A percentile compares a stretch with the other conserved stretches of the same genome.
Evolutionary conservation across 2,888 invertebrate genomes (phyloP).

Genomic region (Ariolimax columbianus): DNA sequence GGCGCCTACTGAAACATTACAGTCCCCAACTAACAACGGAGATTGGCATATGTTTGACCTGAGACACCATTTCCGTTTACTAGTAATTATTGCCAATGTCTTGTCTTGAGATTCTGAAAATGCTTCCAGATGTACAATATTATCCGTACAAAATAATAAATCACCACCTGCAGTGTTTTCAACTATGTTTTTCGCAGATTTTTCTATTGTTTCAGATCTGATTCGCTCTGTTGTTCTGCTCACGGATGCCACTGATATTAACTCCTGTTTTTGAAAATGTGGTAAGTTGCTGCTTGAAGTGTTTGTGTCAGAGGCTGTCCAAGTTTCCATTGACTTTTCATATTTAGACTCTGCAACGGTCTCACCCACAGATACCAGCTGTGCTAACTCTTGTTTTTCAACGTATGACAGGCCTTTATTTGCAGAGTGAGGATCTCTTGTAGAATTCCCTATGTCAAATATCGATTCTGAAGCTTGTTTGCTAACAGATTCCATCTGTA

Average conservation of each 20-base stretch:
- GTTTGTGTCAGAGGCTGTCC: no score
- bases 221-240: no score
- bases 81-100: not conserved
- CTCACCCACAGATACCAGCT: not conserved
- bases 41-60: conserved; percentile 26
- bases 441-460: no score
- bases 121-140: not conserved
- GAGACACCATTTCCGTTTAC: conserved; percentile 50
- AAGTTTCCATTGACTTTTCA: no score
- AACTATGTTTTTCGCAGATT: not conserved
- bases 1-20: not conserved
- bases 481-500: not conserved
- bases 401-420: not conserved
- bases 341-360: not conserved
- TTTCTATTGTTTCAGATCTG: not conserved
- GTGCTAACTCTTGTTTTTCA: not conserved
- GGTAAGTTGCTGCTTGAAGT: not conserved
- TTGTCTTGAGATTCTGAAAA: not conserved
- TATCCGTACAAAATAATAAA: not conserved
- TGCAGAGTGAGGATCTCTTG: no score
- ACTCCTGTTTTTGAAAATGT: not conserved
- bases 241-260: not conserved
- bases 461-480: no score
- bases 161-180: not conserved
- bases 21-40: conserved; percentile 27